Percentiles rank a stretch among this genome's conserved stretches.
Evolutionary conservation across 2,888 invertebrate species (phyloP).

Genomic region (Exephanes ischioxanthus): DNA sequence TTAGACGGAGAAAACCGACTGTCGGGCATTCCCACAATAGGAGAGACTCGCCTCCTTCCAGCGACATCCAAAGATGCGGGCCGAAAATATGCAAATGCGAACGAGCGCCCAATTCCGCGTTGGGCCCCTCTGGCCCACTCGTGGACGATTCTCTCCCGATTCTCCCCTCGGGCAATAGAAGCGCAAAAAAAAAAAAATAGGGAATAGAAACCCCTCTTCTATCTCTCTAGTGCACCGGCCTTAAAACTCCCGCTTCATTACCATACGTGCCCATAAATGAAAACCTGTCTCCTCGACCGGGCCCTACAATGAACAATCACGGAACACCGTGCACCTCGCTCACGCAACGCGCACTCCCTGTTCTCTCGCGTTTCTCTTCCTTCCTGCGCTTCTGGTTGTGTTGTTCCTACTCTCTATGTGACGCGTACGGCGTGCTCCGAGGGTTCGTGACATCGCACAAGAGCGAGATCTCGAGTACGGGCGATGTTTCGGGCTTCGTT

Average conservation of each 20-base stretch:
- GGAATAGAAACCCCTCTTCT: constrained; percentile 53
- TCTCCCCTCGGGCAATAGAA: constrained; percentile 37
- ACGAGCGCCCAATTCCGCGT: constrained; percentile 73
- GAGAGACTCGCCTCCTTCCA: constrained; percentile 13
- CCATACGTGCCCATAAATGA: constrained; percentile 81
- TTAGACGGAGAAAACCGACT: not conserved
- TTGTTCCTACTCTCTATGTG: constrained; percentile 53
- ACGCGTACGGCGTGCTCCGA: not conserved
- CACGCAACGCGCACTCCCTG: constrained; percentile 66
- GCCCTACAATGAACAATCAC: constrained; percentile 76
- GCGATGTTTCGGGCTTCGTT: constrained; percentile 39
- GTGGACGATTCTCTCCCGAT: constrained; percentile 53
- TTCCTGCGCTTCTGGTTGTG: constrained; percentile 57
- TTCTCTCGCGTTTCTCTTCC: constrained; percentile 14
- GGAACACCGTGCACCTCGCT: constrained; percentile 44
- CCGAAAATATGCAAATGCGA: constrained; percentile 83
- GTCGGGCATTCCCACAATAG: constrained; percentile 63
- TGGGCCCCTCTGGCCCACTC: constrained; percentile 71
- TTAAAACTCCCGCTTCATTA: constrained; percentile 74
- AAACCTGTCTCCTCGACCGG: constrained; percentile 80
- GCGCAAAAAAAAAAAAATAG: constrained; percentile 16
- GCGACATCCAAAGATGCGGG: constrained; percentile 76
- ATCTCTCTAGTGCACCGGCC: constrained; percentile 57
- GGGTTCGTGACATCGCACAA: constrained; percentile 37
- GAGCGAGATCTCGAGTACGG: constrained; percentile 5